Evolutionary conservation across 2,797 vertebrate genomes (phyloP).

Genomic region (Acanthornis magna): DNA sequence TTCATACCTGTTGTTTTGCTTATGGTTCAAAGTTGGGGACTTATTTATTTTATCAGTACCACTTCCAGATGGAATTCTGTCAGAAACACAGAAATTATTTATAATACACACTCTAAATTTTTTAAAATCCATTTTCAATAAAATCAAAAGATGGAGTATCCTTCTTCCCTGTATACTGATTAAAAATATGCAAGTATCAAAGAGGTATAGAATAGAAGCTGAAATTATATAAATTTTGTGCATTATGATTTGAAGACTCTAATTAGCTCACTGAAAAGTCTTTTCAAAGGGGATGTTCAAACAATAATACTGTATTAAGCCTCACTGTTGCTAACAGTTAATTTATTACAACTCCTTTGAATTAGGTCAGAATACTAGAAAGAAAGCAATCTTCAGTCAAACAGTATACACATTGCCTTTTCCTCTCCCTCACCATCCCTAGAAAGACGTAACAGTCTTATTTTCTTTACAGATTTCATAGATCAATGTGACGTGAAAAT

Average conservation of each 20-base stretch:
- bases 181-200: not conserved
- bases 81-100: not conserved
- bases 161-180: not conserved
- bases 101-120: not conserved
- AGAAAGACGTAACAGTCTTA: not conserved
- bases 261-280: not conserved
- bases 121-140: not conserved
- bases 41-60: slow-evolving; percentile 59
- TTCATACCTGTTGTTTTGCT: slow-evolving; percentile 63
- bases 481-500: not conserved
- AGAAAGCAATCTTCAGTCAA: not conserved
- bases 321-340: not conserved
- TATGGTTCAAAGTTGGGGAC: slow-evolving; percentile 58
- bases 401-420: not conserved
- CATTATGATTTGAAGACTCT: not conserved
- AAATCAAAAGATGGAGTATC: not conserved
- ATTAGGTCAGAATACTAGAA: not conserved
- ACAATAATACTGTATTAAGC: not conserved
- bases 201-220: not conserved
- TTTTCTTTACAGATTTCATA: not conserved
- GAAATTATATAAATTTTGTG: not conserved
- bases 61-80: slow-evolving; percentile 70
- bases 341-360: not conserved
- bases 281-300: not conserved
- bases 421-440: not conserved